Conservation (phyloP, 2,888 invertebrate genomes). For the Ptilodon capucinus region DNA sequence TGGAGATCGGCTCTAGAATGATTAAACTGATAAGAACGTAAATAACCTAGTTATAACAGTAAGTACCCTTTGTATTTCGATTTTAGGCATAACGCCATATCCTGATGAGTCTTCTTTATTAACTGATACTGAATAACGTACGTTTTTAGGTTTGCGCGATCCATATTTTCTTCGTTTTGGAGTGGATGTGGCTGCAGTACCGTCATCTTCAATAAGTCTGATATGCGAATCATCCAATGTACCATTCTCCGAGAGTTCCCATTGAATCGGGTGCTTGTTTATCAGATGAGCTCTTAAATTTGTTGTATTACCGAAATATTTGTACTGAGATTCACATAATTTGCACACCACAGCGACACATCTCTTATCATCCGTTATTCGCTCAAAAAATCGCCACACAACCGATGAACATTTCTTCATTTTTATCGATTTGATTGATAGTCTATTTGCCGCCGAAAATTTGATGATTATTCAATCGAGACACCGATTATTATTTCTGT, state of each 20-base stretch:
- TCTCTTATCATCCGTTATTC: slow-evolving; percentile 60
- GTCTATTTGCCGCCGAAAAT: slow-evolving; percentile 60
- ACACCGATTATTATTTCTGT: slow-evolving; percentile 53
- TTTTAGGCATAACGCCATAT: slow-evolving; percentile 53
- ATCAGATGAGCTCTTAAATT: slow-evolving; percentile 69
- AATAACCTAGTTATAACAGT: slow-evolving; percentile 47
- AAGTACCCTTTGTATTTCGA: slow-evolving; percentile 71
- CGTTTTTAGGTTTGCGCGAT: slow-evolving; percentile 61
- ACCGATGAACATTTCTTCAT: slow-evolving; percentile 74
- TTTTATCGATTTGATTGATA: slow-evolving; percentile 45
- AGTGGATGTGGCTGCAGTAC: slow-evolving; percentile 35
- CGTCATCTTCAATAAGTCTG: slow-evolving; percentile 51
- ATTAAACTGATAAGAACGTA: slow-evolving; percentile 27
- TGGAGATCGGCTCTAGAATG: slow-evolving; percentile 12
- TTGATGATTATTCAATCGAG: slow-evolving; percentile 46
- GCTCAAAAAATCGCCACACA: slow-evolving; percentile 76
- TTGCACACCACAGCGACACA: slow-evolving; percentile 72
- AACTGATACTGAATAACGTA: slow-evolving; percentile 71
- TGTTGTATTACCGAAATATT: slow-evolving; percentile 76
- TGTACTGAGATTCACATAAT: slow-evolving; percentile 73
- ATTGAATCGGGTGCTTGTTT: slow-evolving; percentile 74
- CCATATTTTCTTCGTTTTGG: slow-evolving; percentile 54
- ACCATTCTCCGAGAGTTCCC: slow-evolving; percentile 69
- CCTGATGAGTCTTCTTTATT: slow-evolving; percentile 49
- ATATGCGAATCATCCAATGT: slow-evolving; percentile 55